Base-by-base conservation (phyloP, 2,797 vertebrate genomes). In the Enteromius paludinosus region DNA sequence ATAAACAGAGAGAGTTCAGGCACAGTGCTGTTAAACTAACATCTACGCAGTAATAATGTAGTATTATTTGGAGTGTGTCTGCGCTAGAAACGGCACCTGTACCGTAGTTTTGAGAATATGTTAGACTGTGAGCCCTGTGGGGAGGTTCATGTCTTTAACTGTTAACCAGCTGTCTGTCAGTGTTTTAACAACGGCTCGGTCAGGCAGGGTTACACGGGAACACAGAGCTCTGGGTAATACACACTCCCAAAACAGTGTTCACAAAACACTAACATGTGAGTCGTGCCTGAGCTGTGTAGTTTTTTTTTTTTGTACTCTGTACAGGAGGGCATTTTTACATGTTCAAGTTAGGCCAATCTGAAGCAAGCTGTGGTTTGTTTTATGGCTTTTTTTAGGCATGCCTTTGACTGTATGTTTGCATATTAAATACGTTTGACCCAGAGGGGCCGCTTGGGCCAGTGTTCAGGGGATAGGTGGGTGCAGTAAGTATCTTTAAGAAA, bases 41-140 rank as follows among this genome's bases (percentile, higher is more conserved):
- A 62, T 87, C 83, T 87, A 86, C 89, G 89, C 87, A 86, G 79
- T 81, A 61, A 89, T 89, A 84, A 89, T 89, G 85, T 86, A 88
- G 88, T 89, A 86, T 90, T 90, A 90, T 92, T 91, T 76, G 84
- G 87, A 86, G 87, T 28, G 30, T 90, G 78, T 90, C 85, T 86
- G 89, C 82, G 79, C 80, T 89, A 68, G 83, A 88, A 89, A 88
- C 80, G 85, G 81, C 84, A 86, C 66, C 80, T 89, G 89, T 87
- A 86, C 71, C 62, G 74, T 89, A 86, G 82, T 88, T 84, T 89
- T 88, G 84, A 86, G 86, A 86, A 70, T 83, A 87, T 81, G 17
- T 86, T 84, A 71, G 59, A 69, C 62, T 84, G 70, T 69, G 81
- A 72, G 88, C 83, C 84, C 72, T 80, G 75, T 79, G 84, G 88